Evolutionary conservation across 2,888 invertebrate species (phyloP).

Genomic region (Drosophila macrothrix): DNA sequence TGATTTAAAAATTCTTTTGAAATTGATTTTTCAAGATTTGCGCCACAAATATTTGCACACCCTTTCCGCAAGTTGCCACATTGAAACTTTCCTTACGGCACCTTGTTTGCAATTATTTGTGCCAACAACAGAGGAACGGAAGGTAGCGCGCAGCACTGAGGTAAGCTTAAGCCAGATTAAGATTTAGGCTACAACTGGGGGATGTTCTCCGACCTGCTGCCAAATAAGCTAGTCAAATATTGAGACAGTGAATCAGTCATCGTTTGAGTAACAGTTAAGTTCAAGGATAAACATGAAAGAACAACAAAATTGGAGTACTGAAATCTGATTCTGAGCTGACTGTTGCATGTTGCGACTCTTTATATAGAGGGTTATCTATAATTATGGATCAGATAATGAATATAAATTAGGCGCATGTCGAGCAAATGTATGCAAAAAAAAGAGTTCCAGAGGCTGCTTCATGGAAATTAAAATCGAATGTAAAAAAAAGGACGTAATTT

Average conservation of each 20-base stretch:
- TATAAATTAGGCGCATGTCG: conserved; percentile 75
- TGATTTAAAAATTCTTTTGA: conserved; percentile 21
- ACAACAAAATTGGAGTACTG: conserved; percentile 22
- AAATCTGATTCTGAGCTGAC: conserved; percentile 7
- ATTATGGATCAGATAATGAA: conserved; percentile 79
- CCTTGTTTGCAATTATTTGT: conserved; percentile 48
- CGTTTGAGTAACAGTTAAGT: conserved; percentile 45
- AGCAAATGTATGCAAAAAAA: conserved; percentile 46
- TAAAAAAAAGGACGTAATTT: conserved; percentile 60
- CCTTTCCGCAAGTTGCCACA: conserved; percentile 16
- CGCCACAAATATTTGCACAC: conserved; percentile 44
- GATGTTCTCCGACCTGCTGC: conserved; percentile 20
- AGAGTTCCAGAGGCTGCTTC: conserved; percentile 55
- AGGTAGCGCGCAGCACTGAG: conserved; percentile 15
- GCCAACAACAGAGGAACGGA: conserved; percentile 25
- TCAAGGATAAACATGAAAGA: conserved; percentile 50
- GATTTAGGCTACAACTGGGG: conserved; percentile 23
- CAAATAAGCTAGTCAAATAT: conserved; percentile 51
- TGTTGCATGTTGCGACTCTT: conserved; percentile 18
- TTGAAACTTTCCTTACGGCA: conserved; percentile 12
- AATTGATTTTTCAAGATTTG: conserved; percentile 34
- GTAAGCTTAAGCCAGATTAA: conserved; percentile 59
- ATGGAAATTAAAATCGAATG: conserved; percentile 74
- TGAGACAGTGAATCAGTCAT: conserved; percentile 40
- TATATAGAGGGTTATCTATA: conserved; percentile 60